Evolutionary conservation across 2,888 invertebrate genomes (phyloP), one percentile per base, ranked within the genome.

Genomic region (Ochlodes sylvanus): DNA sequence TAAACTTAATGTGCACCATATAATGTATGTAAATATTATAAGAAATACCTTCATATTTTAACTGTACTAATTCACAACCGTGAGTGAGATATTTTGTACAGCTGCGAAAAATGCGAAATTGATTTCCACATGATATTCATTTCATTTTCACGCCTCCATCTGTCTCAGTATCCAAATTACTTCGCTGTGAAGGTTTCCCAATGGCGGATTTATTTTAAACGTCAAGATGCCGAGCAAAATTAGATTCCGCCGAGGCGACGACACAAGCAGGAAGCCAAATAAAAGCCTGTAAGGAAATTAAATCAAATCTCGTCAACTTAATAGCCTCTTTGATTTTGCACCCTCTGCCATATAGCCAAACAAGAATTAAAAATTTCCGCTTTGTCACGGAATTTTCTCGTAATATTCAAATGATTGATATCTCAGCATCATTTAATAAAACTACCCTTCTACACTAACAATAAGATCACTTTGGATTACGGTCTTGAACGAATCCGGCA

Each of bases 171-270:
- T 14, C 21, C 34, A 55, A 55, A 55, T 55, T 34, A 34, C 54
- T 27, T n/a, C 27, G 27, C n/a, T 27, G 54, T 7, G 12, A 52
- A 15, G 21, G 58, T 27, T 27, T 63, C 41, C 32, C 55, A 63
- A 32, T 63, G 63, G 19, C 41, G 70, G 71, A 75, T 75, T 78
- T 75, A 76, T 75, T 78, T 73, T 72, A 75, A 71, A 71, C 74
- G 74, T 72, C 70, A 69, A 75, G 77, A 76, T 78, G 75, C 70
- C 77, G 70, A 75, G 70, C 72, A 32, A 77, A 80, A 81, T 80
- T 79, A 80, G 79, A 80, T 81, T 80, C 76, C 75, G 56, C 54
- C 61, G 65, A 54, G 66, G 58, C 65, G 64, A 19, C 58, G 54
- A 17, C 58, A 63, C 67, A 69, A 69, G 71, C 56, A 60, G 58